phyloP scores from a whole-genome alignment of 2,888 invertebrate species.

The Pterostichus madidus region DNA sequence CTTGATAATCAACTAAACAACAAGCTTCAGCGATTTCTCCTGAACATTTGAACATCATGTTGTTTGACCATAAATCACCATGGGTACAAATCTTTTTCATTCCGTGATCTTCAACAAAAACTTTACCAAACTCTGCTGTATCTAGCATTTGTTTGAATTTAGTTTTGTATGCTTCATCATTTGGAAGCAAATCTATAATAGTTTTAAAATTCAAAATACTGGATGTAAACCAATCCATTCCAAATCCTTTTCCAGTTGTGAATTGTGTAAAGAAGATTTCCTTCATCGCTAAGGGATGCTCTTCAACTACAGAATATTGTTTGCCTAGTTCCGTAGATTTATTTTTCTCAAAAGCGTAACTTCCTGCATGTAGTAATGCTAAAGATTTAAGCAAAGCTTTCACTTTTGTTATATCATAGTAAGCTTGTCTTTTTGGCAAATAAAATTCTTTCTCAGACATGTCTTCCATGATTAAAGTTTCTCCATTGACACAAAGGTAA shows the following conservation, averaged over 20 bases:
- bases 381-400: no score
- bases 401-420: no score
- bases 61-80: slow-evolving; percentile 63
- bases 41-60: slow-evolving; percentile 53
- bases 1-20: slow-evolving; percentile 73
- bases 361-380: slow-evolving; percentile 16
- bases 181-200: slow-evolving; percentile 16
- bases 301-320: slow-evolving; percentile 6
- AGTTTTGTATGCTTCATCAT: slow-evolving; percentile 2
- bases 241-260: no score
- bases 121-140: slow-evolving; percentile 17
- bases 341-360: background rate
- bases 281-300: background rate
- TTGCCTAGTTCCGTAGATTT: background rate
- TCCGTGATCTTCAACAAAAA: slow-evolving; percentile 3
- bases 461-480: no score
- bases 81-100: slow-evolving; percentile 34
- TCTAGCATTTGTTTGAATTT: slow-evolving; percentile 10
- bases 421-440: no score
- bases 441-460: no score
- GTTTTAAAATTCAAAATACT: no score
- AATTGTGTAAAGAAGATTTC: slow-evolving; percentile 21
- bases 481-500: no score
- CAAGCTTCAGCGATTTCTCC: slow-evolving; percentile 36
- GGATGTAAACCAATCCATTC: no score